These are phyloP conservation scores for Tachina fera DNA, from an alignment of 2,888 invertebrate genomes.

Conservation along the genomic window DNA sequence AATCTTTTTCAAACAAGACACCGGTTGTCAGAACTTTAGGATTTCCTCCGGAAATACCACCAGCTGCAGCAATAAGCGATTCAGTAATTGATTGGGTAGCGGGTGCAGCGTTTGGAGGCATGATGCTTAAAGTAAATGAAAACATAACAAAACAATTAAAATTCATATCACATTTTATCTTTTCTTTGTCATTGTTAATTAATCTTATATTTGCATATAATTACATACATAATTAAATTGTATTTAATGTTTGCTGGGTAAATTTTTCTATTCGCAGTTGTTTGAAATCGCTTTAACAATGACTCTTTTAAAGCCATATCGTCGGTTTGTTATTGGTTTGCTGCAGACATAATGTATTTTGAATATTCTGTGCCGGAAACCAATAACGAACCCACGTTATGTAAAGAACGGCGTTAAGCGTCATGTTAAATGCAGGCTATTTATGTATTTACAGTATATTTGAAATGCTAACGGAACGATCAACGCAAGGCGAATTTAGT, in stretches of 20 bases:
- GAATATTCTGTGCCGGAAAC: no score
- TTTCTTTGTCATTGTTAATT: background rate
- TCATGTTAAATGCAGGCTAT: no score
- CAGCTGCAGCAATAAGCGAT: conserved; percentile 76
- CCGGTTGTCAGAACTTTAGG: conserved; percentile 83
- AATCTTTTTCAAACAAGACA: conserved; percentile 87
- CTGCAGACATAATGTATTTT: no score
- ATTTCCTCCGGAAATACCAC: conserved; percentile 76
- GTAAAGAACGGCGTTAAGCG: no score
- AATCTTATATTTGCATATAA: background rate
- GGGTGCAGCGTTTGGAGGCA: conserved; percentile 85
- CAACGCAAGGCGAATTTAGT: no score
- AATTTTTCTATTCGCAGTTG: conserved; percentile 4
- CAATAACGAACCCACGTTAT: no score
- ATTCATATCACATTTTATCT: conserved; percentile 3
- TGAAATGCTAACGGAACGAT: no score
- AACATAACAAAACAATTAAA: conserved; percentile 37
- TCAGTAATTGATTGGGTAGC: conserved; percentile 82
- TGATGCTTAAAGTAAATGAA: conserved; percentile 75
- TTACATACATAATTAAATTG: conserved; percentile 26
- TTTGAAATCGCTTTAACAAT: conserved; percentile 6
- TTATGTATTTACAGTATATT: no score
- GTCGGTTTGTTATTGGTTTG: no score
- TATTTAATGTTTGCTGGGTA: conserved; percentile 16
- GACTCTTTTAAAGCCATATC: no score